A percentile compares a stretch with the other conserved stretches of the same genome.
These are phyloP conservation scores for Atherinomorus stipes DNA, from an alignment of 2,113 vertebrate genomes.

Conservation along the genomic window DNA sequence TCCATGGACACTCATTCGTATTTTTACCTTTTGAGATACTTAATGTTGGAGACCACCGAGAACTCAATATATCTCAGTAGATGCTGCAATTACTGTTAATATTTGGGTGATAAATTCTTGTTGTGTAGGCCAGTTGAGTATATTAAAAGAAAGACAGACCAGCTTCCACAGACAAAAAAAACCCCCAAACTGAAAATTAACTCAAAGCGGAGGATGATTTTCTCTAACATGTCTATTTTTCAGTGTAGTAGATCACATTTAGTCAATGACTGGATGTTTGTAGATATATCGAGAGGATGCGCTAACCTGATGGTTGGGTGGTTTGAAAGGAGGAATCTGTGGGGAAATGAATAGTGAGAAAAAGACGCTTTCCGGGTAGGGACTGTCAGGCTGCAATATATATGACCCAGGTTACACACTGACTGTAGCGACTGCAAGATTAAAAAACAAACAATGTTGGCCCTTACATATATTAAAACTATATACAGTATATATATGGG, in stretches of 20 bases:
- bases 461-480: too few species aligned
- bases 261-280: accelerated
- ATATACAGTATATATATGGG: too few species aligned
- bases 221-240: too few species aligned
- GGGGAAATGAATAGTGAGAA: slow-evolving; percentile 99
- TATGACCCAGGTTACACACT: slow-evolving; percentile 1
- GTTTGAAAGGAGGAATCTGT: slow-evolving; percentile 99
- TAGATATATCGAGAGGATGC: accelerated
- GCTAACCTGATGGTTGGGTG: slow-evolving; percentile 96
- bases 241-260: too few species aligned
- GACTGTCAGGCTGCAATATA: slow-evolving; percentile 94
- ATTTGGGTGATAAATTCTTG: slow-evolving; percentile 99
- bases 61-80: slow-evolving; percentile 99
- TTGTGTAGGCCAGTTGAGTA: slow-evolving; percentile 97
- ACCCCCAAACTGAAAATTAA: too few species aligned
- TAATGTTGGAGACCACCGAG: slow-evolving; percentile 98
- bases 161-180: neutral
- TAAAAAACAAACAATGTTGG: too few species aligned
- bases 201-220: too few species aligned
- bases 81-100: slow-evolving; percentile 99
- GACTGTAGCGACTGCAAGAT: too few species aligned
- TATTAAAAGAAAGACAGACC: slow-evolving; percentile 12
- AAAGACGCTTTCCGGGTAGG: slow-evolving; percentile 98
- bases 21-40: slow-evolving; percentile 96
- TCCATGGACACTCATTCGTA: too few species aligned